A percentile compares a stretch with the other conserved stretches of the same genome.
These are phyloP conservation scores for Lydus trimaculatus DNA, from an alignment of 2,888 invertebrate species.

Conservation along the genomic window DNA sequence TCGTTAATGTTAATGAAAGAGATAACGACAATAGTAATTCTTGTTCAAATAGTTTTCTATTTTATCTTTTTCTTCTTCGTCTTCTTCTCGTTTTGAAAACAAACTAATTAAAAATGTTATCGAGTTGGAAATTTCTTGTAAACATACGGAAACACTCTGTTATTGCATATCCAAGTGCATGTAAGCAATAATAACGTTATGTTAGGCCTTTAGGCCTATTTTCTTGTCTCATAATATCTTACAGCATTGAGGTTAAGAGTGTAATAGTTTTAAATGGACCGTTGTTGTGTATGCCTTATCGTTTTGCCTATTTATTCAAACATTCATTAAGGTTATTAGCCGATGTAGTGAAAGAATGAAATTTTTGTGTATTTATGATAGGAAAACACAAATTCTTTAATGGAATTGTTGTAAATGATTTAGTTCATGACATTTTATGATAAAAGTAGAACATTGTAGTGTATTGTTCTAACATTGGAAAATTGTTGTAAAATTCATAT, in stretches of 20 bases:
- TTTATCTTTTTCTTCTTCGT: too few species aligned
- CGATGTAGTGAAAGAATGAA: background rate
- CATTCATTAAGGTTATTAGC: background rate
- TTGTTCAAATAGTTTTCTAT: background rate
- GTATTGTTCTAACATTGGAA: background rate
- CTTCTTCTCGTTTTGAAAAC: background rate
- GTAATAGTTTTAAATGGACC: conserved; percentile 43
- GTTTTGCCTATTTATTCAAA: conserved; percentile 5
- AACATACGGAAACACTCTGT: conserved; percentile 41
- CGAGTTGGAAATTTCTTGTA: conserved; percentile 19
- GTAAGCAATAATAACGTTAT: conserved; percentile 42
- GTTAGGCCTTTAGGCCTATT: conserved; percentile 36
- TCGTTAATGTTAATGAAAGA: background rate
- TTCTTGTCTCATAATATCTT: conserved; percentile 39
- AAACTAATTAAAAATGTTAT: conserved; percentile 15
- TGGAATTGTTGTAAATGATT: background rate
- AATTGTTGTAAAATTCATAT: background rate
- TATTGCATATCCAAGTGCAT: conserved; percentile 40
- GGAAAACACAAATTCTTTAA: background rate
- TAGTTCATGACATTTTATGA: conserved; percentile 3
- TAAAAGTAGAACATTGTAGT: background rate
- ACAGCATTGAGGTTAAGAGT: conserved; percentile 44
- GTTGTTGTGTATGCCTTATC: conserved; percentile 15
- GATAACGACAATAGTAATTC: background rate
- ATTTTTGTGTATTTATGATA: background rate